Evolutionary conservation across 1,140 invertebrate genomes (phyloP).

Genomic region (Pogonomyrmex californicus): DNA sequence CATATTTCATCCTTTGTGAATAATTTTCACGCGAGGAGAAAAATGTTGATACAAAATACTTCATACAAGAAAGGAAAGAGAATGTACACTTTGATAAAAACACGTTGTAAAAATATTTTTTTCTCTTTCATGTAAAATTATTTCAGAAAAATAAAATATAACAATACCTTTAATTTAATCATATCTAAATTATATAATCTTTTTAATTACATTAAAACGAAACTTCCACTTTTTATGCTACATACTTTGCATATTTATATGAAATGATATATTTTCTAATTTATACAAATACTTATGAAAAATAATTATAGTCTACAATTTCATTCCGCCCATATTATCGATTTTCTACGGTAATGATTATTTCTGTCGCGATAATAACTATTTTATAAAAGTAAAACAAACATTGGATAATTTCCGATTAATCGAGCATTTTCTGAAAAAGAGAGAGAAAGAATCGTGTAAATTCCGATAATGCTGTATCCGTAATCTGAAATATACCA

Average conservation of each 20-base stretch:
- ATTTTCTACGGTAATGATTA: background rate
- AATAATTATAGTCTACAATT: background rate
- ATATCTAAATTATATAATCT: background rate
- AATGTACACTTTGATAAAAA: no score
- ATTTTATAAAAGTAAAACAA: conserved; percentile 19
- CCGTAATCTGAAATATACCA: conserved; percentile 31
- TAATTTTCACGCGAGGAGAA: background rate
- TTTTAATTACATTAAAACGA: background rate
- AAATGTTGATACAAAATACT: no score
- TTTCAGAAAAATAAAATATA: background rate
- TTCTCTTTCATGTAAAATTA: background rate
- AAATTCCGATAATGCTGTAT: conserved; percentile 4
- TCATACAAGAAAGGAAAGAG: no score
- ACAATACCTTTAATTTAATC: background rate
- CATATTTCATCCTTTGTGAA: background rate
- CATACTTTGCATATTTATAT: background rate
- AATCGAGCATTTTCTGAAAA: background rate
- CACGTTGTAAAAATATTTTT: no score
- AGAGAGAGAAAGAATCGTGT: background rate
- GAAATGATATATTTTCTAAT: background rate
- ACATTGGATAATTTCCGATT: conserved; percentile 6
- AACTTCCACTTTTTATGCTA: background rate
- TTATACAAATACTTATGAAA: background rate
- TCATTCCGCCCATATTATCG: background rate
- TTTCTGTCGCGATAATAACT: conserved; percentile 9